A percentile compares a stretch with the other conserved stretches of the same genome.
Conservation (phyloP, 1,140 invertebrate genomes). For the Scaptomyza hsui region DNA sequence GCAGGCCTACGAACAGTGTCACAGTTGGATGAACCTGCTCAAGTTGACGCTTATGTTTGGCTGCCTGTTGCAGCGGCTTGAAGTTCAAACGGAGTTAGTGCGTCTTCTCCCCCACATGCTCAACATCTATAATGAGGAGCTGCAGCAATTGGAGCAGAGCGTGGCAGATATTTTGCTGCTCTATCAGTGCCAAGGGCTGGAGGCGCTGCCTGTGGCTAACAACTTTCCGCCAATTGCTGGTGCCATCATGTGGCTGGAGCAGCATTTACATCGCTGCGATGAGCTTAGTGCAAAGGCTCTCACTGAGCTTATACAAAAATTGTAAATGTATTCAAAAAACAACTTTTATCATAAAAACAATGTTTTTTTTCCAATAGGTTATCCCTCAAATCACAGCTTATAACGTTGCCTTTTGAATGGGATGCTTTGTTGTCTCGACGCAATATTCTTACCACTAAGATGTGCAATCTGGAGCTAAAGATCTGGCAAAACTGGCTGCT, state of each 20-base stretch:
- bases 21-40: constrained; percentile 87
- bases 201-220: constrained; percentile 85
- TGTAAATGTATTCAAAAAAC: constrained; percentile 47
- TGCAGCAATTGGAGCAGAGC: constrained; percentile 67
- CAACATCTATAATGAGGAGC: constrained; percentile 57
- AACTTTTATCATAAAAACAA: neutral
- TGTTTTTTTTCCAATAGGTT: constrained; percentile 30
- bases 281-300: constrained; percentile 59
- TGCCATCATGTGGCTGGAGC: constrained; percentile 88
- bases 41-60: constrained; percentile 84
- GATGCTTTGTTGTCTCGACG: constrained; percentile 56
- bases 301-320: constrained; percentile 46
- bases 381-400: constrained; percentile 34
- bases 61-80: constrained; percentile 56
- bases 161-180: constrained; percentile 53
- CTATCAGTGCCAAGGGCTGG: constrained; percentile 61
- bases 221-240: constrained; percentile 90
- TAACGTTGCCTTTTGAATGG: constrained; percentile 46
- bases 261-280: constrained; percentile 82
- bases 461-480: constrained; percentile 74
- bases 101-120: constrained; percentile 70
- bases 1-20: constrained; percentile 89
- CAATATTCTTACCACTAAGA: constrained; percentile 73
- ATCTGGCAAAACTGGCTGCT: constrained; percentile 76
- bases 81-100: constrained; percentile 62